Evolutionary conservation across 2,797 vertebrate species (phyloP).

Genomic region (Syngnathus acus): DNA sequence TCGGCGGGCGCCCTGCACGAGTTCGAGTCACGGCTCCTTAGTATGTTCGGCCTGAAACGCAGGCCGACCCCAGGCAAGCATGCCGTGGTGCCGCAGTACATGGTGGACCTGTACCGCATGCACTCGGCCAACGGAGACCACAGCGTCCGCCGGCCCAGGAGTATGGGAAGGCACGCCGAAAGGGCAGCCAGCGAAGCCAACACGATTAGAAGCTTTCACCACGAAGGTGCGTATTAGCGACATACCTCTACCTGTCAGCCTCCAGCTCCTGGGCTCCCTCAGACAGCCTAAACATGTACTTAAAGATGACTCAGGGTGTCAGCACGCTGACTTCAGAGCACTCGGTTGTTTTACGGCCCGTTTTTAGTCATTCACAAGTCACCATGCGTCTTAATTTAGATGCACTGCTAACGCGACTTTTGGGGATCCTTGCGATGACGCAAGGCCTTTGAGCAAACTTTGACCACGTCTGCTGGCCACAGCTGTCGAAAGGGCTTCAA

Average conservation of each 20-base stretch:
- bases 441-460: constrained; percentile 40
- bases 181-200: constrained; percentile 88
- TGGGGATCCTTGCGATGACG: constrained; percentile 34
- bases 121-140: constrained; percentile 81
- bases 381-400: constrained; percentile 48
- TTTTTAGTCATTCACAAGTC: constrained; percentile 53
- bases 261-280: constrained; percentile 41
- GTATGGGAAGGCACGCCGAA: constrained; percentile 80
- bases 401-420: constrained; percentile 22
- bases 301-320: constrained; percentile 64
- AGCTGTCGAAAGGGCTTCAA: constrained; percentile 53
- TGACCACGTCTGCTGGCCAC: not conserved
- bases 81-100: constrained; percentile 90
- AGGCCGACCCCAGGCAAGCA: constrained; percentile 86
- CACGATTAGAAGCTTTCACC: constrained; percentile 96
- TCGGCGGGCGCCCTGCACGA: constrained; percentile 85
- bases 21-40: constrained; percentile 91
- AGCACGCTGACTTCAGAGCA: constrained; percentile 48
- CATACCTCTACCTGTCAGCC: constrained; percentile 64
- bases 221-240: constrained; percentile 86
- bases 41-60: constrained; percentile 92
- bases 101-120: constrained; percentile 93
- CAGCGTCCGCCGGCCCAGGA: constrained; percentile 71
- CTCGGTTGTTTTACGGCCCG: constrained; percentile 47
- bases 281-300: constrained; percentile 62